Base-by-base conservation (phyloP, 2,888 invertebrate genomes). In the Bellardia bayeri region DNA sequence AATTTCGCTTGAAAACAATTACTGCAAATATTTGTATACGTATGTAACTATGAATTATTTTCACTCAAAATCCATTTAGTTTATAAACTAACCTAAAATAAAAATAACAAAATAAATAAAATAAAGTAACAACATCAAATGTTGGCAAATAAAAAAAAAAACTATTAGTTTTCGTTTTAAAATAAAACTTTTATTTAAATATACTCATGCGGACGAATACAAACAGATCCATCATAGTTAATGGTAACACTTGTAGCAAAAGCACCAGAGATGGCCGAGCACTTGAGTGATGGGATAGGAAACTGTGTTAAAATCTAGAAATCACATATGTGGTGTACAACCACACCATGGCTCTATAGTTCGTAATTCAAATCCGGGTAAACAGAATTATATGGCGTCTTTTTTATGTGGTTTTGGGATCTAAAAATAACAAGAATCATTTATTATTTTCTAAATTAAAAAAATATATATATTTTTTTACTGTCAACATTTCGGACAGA, bases 21-120 rank as follows among this genome's bases (percentile, higher is more conserved):
- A 66, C 30, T 42, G 66, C 54, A 78, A 78, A 78, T 68, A 78
- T 78, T 78, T 78, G 6, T 42, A 56, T n/a, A n/a, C 30, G 11
- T n/a, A 30, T 64, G 63, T 51, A 64, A 51, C 37, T 64, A 14
- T 14, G 56, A 56, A 11, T 56, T 45, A 42, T 42, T 42, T 66
- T 40, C 5, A 6, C 42, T 42, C 14, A 30, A 68, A 66, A 56
- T 42, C n/a, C 33, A 33, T 78, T 78, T 33, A 42, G 56, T 40
- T 63, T 13, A 45, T 2, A 37, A 63, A 37, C 33, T 40, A 40
- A 63, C 40, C 9, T 30, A 5, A 30, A 68, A 11, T 8, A 49
- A 54, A 54, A 11, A 49, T 1, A 51, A n/a, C 14, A 5, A 64
- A 54, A 40, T 51, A 66, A 30, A 23, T 51, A 54, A 11, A 42